Evolutionary conservation across 2,888 invertebrate species (phyloP).

Genomic region (Oscheius sp.): DNA sequence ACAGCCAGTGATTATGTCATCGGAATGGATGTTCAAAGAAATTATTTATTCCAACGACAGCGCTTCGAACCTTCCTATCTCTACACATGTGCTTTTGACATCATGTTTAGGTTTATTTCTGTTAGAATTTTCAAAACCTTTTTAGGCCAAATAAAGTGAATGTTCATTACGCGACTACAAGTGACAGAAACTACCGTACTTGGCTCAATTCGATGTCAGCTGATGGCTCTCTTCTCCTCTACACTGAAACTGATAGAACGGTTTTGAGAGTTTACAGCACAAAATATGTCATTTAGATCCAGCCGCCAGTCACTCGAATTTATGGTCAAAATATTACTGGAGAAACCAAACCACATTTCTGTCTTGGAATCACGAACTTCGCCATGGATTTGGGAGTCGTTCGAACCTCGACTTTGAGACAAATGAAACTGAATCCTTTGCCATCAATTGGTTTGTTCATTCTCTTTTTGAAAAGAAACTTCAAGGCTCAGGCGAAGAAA

Average conservation of each 20-base stretch:
- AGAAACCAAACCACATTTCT: neutral
- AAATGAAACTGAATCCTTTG: conserved; percentile 44
- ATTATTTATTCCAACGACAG: conserved; percentile 42
- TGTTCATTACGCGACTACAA: conserved; percentile 32
- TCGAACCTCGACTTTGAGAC: conserved; percentile 38
- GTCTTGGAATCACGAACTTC: conserved; percentile 36
- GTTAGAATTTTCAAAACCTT: neutral
- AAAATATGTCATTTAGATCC: neutral
- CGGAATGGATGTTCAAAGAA: conserved; percentile 49
- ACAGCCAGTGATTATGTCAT: conserved; percentile 51
- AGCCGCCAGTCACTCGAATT: conserved; percentile 14
- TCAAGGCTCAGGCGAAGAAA: neutral
- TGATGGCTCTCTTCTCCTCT: conserved; percentile 10
- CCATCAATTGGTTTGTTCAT: conserved; percentile 44
- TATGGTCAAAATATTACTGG: conserved; percentile 11
- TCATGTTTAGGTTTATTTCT: conserved; percentile 51
- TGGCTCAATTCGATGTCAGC: conserved; percentile 47
- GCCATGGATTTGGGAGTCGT: conserved; percentile 51
- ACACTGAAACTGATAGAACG: conserved; percentile 17
- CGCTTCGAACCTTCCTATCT: conserved; percentile 38
- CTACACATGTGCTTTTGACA: conserved; percentile 54
- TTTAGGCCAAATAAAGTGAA: conserved; percentile 31
- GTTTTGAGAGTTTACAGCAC: neutral
- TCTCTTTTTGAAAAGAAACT: too few species aligned
- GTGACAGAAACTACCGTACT: conserved; percentile 30